Conservation (phyloP, 2,888 invertebrate species). For the Uropetala carovei region DNA sequence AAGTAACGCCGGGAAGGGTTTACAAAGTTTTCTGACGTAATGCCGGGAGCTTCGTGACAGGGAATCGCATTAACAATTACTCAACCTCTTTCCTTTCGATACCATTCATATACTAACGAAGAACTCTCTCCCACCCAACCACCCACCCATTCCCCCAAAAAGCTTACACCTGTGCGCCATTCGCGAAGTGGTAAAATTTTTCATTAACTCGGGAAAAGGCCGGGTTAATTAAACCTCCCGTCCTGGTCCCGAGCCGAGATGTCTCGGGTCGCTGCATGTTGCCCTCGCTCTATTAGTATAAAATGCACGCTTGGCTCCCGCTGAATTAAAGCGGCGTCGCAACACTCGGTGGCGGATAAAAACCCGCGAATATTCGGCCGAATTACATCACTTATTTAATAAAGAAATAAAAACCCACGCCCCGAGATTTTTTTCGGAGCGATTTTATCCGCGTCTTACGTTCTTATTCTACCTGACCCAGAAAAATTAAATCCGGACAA, state of each 20-base stretch:
- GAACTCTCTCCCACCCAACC: background rate
- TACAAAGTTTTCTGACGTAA: no score
- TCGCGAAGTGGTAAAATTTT: slow-evolving; percentile 39
- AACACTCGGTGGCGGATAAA: background rate
- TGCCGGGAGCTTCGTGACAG: background rate
- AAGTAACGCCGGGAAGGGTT: background rate
- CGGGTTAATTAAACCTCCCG: slow-evolving; percentile 30
- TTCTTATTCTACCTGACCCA: background rate
- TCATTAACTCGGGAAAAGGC: slow-evolving; percentile 8
- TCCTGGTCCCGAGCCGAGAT: background rate
- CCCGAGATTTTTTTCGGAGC: background rate
- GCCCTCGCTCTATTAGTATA: slow-evolving; percentile 33
- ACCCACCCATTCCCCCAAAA: background rate
- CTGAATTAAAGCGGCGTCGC: background rate
- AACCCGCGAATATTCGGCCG: background rate
- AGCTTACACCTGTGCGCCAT: background rate
- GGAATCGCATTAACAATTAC: slow-evolving; percentile 25
- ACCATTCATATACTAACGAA: background rate
- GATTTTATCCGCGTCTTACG: background rate
- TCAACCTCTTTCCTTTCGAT: background rate
- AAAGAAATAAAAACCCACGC: background rate
- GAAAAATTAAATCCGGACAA: background rate
- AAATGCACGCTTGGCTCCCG: slow-evolving; percentile 34
- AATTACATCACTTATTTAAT: slow-evolving; percentile 49
- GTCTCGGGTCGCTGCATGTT: slow-evolving; percentile 40